Evolutionary conservation across 2,797 vertebrate species (phyloP).

Genomic region (Acipenser ruthenus): DNA sequence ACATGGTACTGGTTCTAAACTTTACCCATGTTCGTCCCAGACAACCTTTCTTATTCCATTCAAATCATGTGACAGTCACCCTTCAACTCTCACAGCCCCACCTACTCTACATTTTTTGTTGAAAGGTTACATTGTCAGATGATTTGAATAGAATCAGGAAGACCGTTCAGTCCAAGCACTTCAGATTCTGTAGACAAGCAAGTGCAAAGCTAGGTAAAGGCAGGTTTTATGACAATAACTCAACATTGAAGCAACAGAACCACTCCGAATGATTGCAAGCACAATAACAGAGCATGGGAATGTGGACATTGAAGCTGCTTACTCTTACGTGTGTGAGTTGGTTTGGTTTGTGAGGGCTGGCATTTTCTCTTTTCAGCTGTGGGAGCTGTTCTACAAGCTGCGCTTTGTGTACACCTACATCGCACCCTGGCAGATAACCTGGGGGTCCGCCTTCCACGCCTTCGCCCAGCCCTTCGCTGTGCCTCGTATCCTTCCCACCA

Average conservation of each 20-base stretch:
- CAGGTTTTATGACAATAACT: background rate
- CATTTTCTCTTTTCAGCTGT: conserved; percentile 60
- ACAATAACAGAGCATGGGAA: background rate
- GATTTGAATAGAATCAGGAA: too few relatives aligned
- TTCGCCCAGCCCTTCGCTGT: conserved; percentile 97
- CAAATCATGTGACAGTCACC: too few relatives aligned
- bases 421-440: conserved; percentile 96
- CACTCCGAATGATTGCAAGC: background rate
- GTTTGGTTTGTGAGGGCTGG: conserved; percentile 8
- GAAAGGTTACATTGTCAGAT: too few relatives aligned
- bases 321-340: background rate
- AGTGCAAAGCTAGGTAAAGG: background rate
- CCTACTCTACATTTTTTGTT: too few relatives aligned
- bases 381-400: conserved; percentile 94
- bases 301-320: background rate
- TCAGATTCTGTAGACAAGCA: background rate
- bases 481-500: conserved; percentile 84
- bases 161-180: too few relatives aligned
- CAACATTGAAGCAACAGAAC: background rate
- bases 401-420: conserved; percentile 97
- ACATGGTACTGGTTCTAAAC: background rate
- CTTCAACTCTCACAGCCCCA: too few relatives aligned
- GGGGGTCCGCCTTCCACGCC: conserved; percentile 96
- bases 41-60: too few relatives aligned
- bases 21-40: background rate